Conservation (phyloP, 2,113 vertebrate species). For the Cyanocitta stelleri region DNA sequence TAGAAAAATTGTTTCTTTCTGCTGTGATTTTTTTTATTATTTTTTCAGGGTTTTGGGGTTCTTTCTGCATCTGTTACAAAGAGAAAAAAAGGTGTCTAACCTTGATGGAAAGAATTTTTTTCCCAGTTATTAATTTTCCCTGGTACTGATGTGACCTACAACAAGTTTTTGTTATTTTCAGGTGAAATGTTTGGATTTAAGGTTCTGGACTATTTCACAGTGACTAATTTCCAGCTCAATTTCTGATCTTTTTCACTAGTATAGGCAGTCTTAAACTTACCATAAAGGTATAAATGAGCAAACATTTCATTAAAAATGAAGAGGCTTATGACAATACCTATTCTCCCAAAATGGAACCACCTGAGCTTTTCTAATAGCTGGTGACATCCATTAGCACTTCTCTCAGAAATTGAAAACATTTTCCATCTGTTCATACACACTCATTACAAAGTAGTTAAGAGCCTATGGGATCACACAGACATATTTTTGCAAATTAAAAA, state of each 20-base stretch:
- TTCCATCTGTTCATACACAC: constrained; percentile 75
- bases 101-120: background rate
- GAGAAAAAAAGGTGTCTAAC: background rate
- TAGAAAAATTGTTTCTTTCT: background rate
- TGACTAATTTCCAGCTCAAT: constrained; percentile 56
- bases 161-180: background rate
- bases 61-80: background rate
- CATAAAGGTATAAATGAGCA: constrained; percentile 68
- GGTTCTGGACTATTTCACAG: constrained; percentile 57
- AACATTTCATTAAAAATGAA: constrained; percentile 75
- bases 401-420: constrained; percentile 74
- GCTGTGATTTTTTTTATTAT: too few relatives aligned
- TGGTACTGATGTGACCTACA: background rate
- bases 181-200: constrained; percentile 21
- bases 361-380: constrained; percentile 74
- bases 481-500: constrained; percentile 74
- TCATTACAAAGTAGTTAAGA: constrained; percentile 77
- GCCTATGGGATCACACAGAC: constrained; percentile 67
- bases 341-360: constrained; percentile 59
- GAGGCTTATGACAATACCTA: constrained; percentile 68
- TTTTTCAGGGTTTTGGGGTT: background rate
- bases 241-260: constrained; percentile 54
- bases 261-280: constrained; percentile 46
- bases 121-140: background rate
- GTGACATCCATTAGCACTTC: constrained; percentile 73